Evolutionary conservation across 2,113 vertebrate species (phyloP).

Genomic region (Pongo abelii): DNA sequence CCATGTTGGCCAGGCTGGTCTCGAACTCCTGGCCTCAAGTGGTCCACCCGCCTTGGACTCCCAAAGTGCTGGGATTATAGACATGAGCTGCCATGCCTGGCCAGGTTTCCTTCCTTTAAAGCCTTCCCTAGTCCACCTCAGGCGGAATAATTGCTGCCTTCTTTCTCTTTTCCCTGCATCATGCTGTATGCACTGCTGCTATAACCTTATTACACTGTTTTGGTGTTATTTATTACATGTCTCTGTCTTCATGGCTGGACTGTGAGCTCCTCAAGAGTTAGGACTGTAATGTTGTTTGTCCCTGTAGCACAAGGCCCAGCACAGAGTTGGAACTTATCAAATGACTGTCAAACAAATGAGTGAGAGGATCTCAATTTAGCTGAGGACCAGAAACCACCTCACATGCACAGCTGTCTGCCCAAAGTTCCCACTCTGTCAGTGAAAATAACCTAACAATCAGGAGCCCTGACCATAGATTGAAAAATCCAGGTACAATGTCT

Average conservation of each 20-base stretch:
- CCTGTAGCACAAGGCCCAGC: not conserved
- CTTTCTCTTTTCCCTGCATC: not conserved
- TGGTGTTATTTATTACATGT: not conserved
- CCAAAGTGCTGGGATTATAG: no score
- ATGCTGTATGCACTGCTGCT: not conserved
- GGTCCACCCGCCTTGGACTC: no score
- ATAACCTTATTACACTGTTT: not conserved
- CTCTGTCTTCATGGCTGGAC: not conserved
- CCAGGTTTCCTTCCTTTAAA: not conserved
- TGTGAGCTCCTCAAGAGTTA: not conserved
- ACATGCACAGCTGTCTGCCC: not conserved
- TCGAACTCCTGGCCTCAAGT: no score
- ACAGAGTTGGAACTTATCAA: not conserved
- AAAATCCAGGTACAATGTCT: not conserved
- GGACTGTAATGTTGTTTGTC: not conserved
- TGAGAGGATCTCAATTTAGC: not conserved
- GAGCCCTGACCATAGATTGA: not conserved
- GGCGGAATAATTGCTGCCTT: not conserved
- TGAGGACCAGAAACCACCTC: constrained; percentile 29
- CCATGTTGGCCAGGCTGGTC: no score
- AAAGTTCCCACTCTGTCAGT: not conserved
- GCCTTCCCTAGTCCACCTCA: not conserved
- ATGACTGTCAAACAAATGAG: not conserved
- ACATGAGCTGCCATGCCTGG: no score
- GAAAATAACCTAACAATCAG: not conserved